A percentile compares a stretch with the other conserved stretches of the same genome.
Evolutionary conservation across 2,797 vertebrate species (phyloP).

Genomic region (Huso huso): DNA sequence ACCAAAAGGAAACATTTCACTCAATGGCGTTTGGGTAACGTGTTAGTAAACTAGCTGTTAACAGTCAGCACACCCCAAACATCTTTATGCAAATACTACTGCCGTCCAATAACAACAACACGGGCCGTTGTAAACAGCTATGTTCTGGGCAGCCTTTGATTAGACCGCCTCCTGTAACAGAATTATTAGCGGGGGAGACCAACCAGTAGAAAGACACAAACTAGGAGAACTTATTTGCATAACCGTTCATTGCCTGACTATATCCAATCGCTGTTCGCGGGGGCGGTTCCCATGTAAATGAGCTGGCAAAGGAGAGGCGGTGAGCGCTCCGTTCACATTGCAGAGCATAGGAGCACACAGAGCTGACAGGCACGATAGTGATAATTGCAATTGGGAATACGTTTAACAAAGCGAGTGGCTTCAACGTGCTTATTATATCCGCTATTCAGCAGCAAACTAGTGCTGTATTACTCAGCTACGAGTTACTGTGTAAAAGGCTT

Average conservation of each 20-base stretch:
- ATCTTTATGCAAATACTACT: not conserved
- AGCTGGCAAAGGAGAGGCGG: slow-evolving; percentile 56
- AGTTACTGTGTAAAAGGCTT: too few species aligned
- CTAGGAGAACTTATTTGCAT: not conserved
- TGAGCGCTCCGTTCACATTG: slow-evolving; percentile 60
- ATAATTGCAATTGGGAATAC: too few species aligned
- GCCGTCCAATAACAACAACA: slow-evolving; percentile 3
- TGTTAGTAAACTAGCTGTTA: too few species aligned
- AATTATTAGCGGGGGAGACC: slow-evolving; percentile 27
- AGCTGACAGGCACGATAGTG: too few species aligned
- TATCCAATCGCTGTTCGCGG: slow-evolving; percentile 32
- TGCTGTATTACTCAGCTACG: too few species aligned
- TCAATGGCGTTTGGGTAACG: too few species aligned
- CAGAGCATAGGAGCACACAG: slow-evolving; percentile 8
- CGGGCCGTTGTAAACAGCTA: slow-evolving; percentile 13
- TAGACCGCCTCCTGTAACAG: too few species aligned
- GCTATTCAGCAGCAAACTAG: too few species aligned
- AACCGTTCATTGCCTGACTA: not conserved
- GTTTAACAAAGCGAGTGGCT: too few species aligned
- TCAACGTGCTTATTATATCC: too few species aligned
- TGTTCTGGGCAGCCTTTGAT: too few species aligned
- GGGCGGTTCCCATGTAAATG: slow-evolving; percentile 48
- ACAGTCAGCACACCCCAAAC: too few species aligned
- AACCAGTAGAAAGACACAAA: slow-evolving; percentile 34
- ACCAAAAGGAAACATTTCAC: slow-evolving; percentile 13